These are phyloP conservation scores for Lagocephalus sceleratus DNA, from an alignment of 2,797 vertebrate species.

Conservation along the genomic window DNA sequence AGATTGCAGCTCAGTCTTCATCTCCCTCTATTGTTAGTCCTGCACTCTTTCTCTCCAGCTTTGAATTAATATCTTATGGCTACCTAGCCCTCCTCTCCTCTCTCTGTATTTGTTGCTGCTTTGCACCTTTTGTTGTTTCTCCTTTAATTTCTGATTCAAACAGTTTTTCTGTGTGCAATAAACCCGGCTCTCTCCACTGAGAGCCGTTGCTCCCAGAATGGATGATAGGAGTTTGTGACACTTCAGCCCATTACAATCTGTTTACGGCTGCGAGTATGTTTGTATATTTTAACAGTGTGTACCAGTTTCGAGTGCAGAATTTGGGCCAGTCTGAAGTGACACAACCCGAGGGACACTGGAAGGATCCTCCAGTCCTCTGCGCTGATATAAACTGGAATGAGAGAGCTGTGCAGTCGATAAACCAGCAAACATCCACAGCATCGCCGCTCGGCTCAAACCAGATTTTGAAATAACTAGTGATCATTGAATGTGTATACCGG, in stretches of 20 bases:
- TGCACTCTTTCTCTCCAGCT: conserved; percentile 50
- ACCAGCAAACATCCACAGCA: no score
- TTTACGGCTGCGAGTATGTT: conserved; percentile 23
- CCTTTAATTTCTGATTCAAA: conserved; percentile 8
- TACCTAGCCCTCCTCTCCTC: conserved; percentile 27
- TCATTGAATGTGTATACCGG: no score
- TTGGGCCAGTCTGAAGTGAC: conserved; percentile 29
- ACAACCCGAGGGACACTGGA: background rate
- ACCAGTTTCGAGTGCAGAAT: conserved; percentile 57
- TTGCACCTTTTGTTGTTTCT: background rate
- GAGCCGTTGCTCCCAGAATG: conserved; percentile 26
- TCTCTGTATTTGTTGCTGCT: background rate
- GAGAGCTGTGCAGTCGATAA: no score
- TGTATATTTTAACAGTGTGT: conserved; percentile 54
- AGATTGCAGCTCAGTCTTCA: conserved; percentile 63
- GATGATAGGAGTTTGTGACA: conserved; percentile 33
- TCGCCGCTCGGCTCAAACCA: no score
- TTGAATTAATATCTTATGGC: conserved; percentile 56
- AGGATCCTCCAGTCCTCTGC: background rate
- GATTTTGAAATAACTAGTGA: no score
- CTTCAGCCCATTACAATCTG: conserved; percentile 13
- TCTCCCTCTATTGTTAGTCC: conserved; percentile 51
- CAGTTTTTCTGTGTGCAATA: conserved; percentile 11
- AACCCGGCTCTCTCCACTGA: conserved; percentile 11
- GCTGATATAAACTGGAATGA: background rate